These are phyloP conservation scores for Orchesellides sinensis DNA, from an alignment of 2,888 invertebrate genomes.

Conservation along the genomic window DNA sequence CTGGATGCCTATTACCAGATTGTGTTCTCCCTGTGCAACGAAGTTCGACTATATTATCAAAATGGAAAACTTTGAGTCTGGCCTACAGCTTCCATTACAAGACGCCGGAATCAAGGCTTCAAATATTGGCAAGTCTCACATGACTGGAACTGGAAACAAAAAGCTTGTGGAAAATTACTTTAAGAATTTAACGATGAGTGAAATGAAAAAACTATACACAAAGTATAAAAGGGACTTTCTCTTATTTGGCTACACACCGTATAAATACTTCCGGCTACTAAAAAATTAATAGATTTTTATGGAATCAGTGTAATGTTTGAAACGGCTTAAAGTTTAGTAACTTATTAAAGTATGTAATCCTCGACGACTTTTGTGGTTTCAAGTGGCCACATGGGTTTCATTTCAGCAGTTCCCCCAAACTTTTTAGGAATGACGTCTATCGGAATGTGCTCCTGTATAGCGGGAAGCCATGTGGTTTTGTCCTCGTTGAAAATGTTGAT, in stretches of 20 bases:
- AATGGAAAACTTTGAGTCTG: constrained; percentile 69
- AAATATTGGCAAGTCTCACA: constrained; percentile 64
- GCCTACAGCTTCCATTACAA: constrained; percentile 57
- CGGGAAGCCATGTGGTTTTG: constrained; percentile 52
- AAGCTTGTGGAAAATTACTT: constrained; percentile 66
- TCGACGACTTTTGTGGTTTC: background rate
- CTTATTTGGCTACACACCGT: constrained; percentile 70
- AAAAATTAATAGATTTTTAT: background rate
- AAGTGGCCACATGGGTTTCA: constrained; percentile 48
- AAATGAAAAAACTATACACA: constrained; percentile 67
- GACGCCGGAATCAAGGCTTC: constrained; percentile 48
- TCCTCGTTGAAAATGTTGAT: constrained; percentile 56
- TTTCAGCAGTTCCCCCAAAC: constrained; percentile 58
- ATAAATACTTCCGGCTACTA: constrained; percentile 68
- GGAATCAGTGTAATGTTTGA: background rate
- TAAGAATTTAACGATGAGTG: constrained; percentile 59
- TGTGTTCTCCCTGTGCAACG: constrained; percentile 70
- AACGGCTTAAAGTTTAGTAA: background rate
- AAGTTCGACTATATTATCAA: constrained; percentile 66
- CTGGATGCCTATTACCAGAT: constrained; percentile 70
- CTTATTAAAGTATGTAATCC: background rate
- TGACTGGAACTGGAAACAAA: constrained; percentile 63
- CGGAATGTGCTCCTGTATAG: constrained; percentile 55
- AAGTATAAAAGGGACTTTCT: constrained; percentile 71
- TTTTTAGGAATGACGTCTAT: constrained; percentile 57